These are phyloP conservation scores for Deilephila elpenor DNA, from an alignment of 2,888 invertebrate species.

Conservation along the genomic window DNA sequence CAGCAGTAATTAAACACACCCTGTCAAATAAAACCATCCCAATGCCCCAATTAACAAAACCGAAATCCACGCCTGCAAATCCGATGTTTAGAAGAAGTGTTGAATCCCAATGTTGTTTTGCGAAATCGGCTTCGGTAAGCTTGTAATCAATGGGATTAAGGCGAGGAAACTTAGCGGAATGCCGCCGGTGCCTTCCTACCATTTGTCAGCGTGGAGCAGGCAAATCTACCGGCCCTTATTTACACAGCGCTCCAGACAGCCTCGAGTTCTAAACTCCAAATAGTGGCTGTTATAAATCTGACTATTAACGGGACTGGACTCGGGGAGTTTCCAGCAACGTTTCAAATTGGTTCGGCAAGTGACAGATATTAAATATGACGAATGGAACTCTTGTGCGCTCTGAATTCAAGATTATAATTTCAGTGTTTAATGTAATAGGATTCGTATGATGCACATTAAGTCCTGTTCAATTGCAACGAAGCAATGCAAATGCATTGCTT, in stretches of 20 bases:
- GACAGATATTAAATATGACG: constrained; percentile 16
- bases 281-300: constrained; percentile 50
- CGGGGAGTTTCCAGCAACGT: constrained; percentile 15
- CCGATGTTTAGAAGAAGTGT: constrained; percentile 24
- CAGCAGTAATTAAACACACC: not conserved
- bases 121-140: constrained; percentile 43
- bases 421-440: not conserved
- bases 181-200: constrained; percentile 45
- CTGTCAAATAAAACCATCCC: not conserved
- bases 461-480: too few relatives aligned
- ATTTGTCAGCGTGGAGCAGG: constrained; percentile 56
- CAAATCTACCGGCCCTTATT: constrained; percentile 60
- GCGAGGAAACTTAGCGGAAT: constrained; percentile 51
- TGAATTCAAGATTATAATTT: not conserved
- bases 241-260: constrained; percentile 58
- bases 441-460: not conserved
- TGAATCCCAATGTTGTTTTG: constrained; percentile 26
- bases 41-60: constrained; percentile 19
- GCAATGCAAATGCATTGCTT: too few relatives aligned
- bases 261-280: constrained; percentile 44
- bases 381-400: not conserved
- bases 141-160: constrained; percentile 54
- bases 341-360: constrained; percentile 18
- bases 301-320: constrained; percentile 44
- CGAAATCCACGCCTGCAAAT: constrained; percentile 19